Base-by-base conservation (phyloP, 2,888 invertebrate species). In the Ceramica pisi region DNA sequence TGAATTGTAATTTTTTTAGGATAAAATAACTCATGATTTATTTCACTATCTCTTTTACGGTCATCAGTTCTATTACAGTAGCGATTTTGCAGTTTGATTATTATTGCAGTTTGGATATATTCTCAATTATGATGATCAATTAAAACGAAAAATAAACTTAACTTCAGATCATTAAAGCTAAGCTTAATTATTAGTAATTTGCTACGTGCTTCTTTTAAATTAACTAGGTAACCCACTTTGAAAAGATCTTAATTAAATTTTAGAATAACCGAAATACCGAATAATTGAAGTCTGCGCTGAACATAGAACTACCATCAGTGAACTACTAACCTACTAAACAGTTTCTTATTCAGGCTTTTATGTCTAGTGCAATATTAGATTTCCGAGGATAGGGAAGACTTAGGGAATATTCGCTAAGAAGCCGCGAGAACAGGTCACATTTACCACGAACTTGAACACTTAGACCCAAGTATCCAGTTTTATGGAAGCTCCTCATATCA, bases 351-450 rank as follows among this genome's bases (percentile, higher is more conserved):
- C 31, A 60, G 44, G 67, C 55, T 65, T 80, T 51, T 63, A 62
- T 57, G 46, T 53, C 55, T 75, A 67, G 64, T 67, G 63, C 41
- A 83, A 83, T 83, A 85, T 85, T 83, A 71, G 35, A 78, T 78
- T 75, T 70, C 84, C 26, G 10, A 64, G 31, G 12, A 59, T 56
- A 21, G 64, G 67, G 59, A 57, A 69, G 59, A 70, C 60, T 55
- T 48, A 26, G 61, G 56, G 77, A 78, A 78, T 83, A 80, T 78
- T 71, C 53, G 19, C 61, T 65, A 51, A 69, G 26, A 72, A 48
- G 44, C 57, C 14, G 50, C 59, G 26, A 14, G 31, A 73, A 72
- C 38, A 71, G 26, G 21, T 55, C 60, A 44, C 31, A 64, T 65
- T 75, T 64, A 64, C 62, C 31, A 41, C 56, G 31, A 82, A 67